Percentiles rank a stretch among this genome's conserved stretches.
phyloP scores from a whole-genome alignment of 2,797 vertebrate genomes.

The Rhyacichthys aspro region DNA sequence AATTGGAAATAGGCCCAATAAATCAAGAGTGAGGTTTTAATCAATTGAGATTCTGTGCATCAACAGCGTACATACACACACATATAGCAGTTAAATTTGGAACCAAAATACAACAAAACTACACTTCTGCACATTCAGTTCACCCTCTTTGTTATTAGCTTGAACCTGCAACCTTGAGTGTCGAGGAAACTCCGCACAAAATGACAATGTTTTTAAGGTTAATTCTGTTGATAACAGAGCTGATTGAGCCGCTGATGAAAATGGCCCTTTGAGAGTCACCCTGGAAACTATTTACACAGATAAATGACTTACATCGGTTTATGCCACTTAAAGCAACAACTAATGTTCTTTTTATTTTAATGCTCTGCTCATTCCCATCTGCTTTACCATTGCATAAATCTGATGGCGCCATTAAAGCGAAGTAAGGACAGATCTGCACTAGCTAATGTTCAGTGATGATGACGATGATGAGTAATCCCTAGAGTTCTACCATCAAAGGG shows the following conservation, averaged over 20 bases:
- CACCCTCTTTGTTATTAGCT: too few relatives aligned
- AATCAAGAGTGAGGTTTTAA: slow-evolving; percentile 1
- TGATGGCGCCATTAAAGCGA: slow-evolving; percentile 2
- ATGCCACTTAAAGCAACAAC: not conserved
- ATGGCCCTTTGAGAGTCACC: not conserved
- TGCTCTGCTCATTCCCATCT: slow-evolving; percentile 1
- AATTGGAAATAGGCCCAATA: not conserved
- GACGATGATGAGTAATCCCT: slow-evolving; percentile 9
- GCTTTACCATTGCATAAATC: not conserved
- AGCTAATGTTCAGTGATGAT: slow-evolving; percentile 10
- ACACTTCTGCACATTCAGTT: not conserved
- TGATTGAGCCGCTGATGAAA: not conserved
- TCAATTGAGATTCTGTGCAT: not conserved
- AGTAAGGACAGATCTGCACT: not conserved
- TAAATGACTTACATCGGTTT: slow-evolving; percentile 2
- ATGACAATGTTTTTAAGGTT: not conserved
- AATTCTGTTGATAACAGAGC: not conserved
- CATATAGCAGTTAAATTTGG: not conserved
- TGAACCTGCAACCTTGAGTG: not conserved
- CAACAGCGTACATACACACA: not conserved
- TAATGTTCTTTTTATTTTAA: slow-evolving; percentile 5
- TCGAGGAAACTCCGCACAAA: not conserved
- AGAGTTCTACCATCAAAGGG: slow-evolving; percentile 19
- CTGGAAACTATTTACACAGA: slow-evolving; percentile 1
- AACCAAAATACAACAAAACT: not conserved